A percentile compares a stretch with the other conserved stretches of the same genome.
These are phyloP conservation scores for Syngnathus typhle DNA, from an alignment of 2,113 vertebrate genomes.

Conservation along the genomic window DNA sequence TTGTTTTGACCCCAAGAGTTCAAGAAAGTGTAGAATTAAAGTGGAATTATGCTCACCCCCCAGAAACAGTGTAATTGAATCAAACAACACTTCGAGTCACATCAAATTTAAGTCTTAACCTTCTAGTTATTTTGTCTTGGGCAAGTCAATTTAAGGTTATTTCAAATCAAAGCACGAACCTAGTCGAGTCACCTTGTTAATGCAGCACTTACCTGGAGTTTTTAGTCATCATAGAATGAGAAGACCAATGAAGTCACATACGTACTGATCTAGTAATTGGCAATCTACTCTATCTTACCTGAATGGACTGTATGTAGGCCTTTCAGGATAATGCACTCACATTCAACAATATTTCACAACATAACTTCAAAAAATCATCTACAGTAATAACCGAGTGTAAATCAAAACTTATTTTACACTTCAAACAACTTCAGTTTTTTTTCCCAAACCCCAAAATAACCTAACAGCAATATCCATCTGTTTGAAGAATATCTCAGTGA, in stretches of 20 bases:
- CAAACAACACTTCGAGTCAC: not conserved
- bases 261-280: not conserved
- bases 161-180: not conserved
- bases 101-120: not conserved
- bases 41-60: not conserved
- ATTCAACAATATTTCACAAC: no score
- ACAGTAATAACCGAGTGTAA: no score
- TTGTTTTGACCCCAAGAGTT: not conserved
- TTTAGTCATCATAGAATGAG: not conserved
- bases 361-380: no score
- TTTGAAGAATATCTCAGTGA: no score
- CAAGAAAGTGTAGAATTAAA: slow-evolving; percentile 5
- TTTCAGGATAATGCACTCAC: no score
- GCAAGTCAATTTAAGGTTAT: not conserved
- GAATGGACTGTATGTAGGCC: no score
- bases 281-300: not conserved
- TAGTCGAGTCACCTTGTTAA: not conserved
- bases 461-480: no score
- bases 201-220: not conserved
- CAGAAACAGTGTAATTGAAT: not conserved
- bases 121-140: not conserved
- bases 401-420: no score
- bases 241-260: not conserved
- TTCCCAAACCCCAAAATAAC: no score
- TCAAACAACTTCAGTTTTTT: no score